These are phyloP conservation scores for Ophioninae sp. DNA, from an alignment of 2,888 invertebrate genomes.

Conservation along the genomic window DNA sequence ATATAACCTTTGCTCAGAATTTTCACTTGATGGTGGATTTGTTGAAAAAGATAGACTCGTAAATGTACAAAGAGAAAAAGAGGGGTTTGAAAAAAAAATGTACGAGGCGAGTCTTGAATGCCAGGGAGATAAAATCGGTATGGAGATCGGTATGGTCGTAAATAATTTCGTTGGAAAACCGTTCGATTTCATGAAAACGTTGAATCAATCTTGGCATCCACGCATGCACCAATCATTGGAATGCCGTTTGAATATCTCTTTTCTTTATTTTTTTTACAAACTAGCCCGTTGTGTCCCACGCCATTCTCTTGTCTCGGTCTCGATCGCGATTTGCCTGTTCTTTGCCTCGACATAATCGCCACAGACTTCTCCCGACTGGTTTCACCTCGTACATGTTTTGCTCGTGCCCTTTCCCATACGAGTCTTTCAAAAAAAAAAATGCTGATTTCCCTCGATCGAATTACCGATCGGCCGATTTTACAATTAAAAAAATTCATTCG, in stretches of 20 bases:
- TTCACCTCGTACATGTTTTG: constrained; percentile 37
- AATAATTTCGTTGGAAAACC: constrained; percentile 13
- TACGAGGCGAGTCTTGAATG: constrained; percentile 20
- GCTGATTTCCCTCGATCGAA: background rate
- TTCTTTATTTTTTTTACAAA: constrained; percentile 28
- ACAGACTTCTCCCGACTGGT: constrained; percentile 39
- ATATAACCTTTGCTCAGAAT: constrained; percentile 60
- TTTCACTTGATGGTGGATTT: constrained; percentile 45
- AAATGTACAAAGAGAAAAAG: background rate
- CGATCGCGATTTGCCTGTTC: constrained; percentile 50
- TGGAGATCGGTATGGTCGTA: background rate
- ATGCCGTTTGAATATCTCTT: constrained; percentile 39
- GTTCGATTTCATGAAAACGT: background rate
- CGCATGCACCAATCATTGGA: constrained; percentile 41
- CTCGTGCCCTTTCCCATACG: constrained; percentile 5
- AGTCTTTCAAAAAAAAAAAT: background rate
- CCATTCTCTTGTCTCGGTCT: constrained; percentile 48
- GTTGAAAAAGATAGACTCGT: constrained; percentile 58
- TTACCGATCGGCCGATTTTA: background rate
- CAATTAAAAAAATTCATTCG: background rate
- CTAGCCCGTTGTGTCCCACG: constrained; percentile 39
- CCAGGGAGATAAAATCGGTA: constrained; percentile 20
- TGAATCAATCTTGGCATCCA: constrained; percentile 20
- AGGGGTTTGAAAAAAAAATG: background rate
- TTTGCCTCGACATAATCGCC: constrained; percentile 40